Base-by-base conservation (phyloP, 2,113 vertebrate species). In the Cyphomyrus discorhynchus region DNA sequence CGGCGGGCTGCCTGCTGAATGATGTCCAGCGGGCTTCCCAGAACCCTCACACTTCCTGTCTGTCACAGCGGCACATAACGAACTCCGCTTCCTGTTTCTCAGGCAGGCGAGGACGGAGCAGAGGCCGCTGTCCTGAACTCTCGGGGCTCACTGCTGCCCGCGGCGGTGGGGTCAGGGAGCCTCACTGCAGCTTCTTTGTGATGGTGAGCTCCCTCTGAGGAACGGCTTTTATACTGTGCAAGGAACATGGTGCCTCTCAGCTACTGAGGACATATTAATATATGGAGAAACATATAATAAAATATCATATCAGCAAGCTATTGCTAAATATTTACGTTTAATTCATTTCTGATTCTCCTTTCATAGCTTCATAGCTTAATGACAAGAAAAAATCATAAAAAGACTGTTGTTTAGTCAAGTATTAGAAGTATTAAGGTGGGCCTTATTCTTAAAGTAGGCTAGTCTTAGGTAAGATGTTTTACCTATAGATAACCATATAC, bases 61-160 rank as follows among this genome's bases (percentile, higher is more conserved):
- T 93, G 95, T 95, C 95, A 96, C 95, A 96, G 95, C 95, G 95
- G 95, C 94, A 93, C 94, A 94, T 94, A 93, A 94, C 94, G 92
- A 94, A 94, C 93, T 93, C 90, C 92, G 92, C 94, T 95, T 96
- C 95, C 95, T 95, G 95, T 95, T 96, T 96, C 95, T 95, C 95
- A 96, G 94, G 95, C 95, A 91, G 91, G 92, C 89, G 93, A 95
- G 95, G 95, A 96, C 95, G 95, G 95, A 96, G 95, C 94, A 92
- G 93, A 92, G 93, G 90, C 92, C 3, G 70, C 5, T 19, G 74
- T 42, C 74, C 15, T 42, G 15, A 80, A 80, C 31, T 42, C 1
- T 17, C 31, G 0, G 74, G 15, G 31, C 35, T 15, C 70, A 39
- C 74, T 19, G 31, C 35, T 42, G 35, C 35, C 35, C 6, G 6